These are phyloP conservation scores for Thripadectes ignobilis DNA, from an alignment of 2,797 vertebrate genomes.

Conservation along the genomic window DNA sequence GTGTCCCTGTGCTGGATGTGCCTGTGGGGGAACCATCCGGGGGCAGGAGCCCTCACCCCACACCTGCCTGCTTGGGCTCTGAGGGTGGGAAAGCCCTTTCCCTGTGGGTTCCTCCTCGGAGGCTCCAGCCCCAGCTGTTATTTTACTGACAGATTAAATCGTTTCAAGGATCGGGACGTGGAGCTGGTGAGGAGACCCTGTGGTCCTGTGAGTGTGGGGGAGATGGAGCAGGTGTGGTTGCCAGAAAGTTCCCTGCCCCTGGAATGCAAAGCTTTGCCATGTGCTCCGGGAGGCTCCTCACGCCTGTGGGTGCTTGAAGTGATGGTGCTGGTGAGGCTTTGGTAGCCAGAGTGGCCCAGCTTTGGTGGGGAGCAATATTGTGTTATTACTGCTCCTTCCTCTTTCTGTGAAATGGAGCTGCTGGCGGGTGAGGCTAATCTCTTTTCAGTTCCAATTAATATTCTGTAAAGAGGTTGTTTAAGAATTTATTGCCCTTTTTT, in stretches of 20 bases:
- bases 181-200: background rate
- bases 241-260: background rate
- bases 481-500: background rate
- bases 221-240: background rate
- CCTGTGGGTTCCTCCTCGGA: fast-evolving
- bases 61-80: background rate
- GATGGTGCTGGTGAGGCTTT: background rate
- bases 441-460: background rate
- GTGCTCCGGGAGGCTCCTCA: background rate
- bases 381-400: background rate
- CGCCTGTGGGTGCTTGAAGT: no score
- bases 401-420: background rate
- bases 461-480: background rate
- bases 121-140: background rate
- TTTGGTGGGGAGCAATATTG: background rate
- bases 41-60: background rate
- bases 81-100: background rate
- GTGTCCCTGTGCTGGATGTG: background rate
- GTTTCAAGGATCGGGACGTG: no score
- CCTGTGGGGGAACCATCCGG: background rate
- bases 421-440: background rate
- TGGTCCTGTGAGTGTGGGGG: background rate
- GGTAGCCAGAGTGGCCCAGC: background rate
- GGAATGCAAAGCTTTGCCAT: background rate
- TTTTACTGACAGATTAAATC: background rate